phyloP scores from a whole-genome alignment of 2,797 vertebrate genomes.

The Euphonia xanthogaster region DNA sequence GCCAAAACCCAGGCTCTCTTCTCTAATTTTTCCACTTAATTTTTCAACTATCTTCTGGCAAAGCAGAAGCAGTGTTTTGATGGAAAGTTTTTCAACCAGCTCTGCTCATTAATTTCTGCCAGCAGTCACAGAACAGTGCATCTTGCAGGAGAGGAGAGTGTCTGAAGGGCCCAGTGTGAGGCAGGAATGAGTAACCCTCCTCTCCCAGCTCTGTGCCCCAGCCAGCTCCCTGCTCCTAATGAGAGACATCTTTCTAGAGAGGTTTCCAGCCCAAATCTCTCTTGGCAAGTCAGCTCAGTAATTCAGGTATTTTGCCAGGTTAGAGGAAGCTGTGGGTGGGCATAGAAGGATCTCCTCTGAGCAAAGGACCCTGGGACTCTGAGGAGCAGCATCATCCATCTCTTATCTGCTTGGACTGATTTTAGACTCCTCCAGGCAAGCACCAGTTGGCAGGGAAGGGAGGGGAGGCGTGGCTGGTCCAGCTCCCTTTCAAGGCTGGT shows the following conservation, averaged over 20 bases:
- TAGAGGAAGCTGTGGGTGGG: conserved; percentile 16
- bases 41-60: conserved; percentile 48
- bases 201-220: background rate
- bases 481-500: background rate
- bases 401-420: background rate
- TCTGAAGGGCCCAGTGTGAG: background rate
- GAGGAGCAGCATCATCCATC: background rate
- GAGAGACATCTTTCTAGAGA: conserved; percentile 44
- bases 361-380: rapidly evolving
- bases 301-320: conserved; percentile 27
- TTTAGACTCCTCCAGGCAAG: background rate
- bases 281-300: background rate
- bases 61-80: conserved; percentile 39
- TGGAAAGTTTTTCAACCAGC: conserved; percentile 40
- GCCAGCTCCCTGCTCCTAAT: conserved; percentile 32
- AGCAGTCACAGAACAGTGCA: background rate
- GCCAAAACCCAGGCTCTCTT: conserved; percentile 23
- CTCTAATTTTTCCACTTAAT: conserved; percentile 51
- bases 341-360: background rate
- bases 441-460: background rate
- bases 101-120: conserved; percentile 15
- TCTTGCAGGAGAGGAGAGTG: conserved; percentile 3
- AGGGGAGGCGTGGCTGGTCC: background rate
- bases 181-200: background rate
- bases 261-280: conserved; percentile 20